These are phyloP conservation scores for Hypocryptadius cinnamomeus DNA, from an alignment of 2,113 vertebrate species.

Conservation along the genomic window DNA sequence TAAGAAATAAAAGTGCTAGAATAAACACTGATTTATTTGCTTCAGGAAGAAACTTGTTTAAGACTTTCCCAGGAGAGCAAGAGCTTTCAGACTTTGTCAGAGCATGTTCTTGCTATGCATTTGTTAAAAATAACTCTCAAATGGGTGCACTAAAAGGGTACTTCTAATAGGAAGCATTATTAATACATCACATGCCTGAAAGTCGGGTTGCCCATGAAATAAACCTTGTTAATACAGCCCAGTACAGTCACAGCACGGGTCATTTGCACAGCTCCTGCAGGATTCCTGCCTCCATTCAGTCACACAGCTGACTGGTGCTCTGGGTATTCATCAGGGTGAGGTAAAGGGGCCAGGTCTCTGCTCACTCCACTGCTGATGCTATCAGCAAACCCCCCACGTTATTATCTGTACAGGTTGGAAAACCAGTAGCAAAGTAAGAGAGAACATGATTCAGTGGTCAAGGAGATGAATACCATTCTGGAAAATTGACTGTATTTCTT, in stretches of 20 bases:
- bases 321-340: not conserved
- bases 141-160: not conserved
- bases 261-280: not conserved
- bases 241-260: not conserved
- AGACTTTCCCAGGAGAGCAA: not conserved
- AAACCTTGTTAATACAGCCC: not conserved
- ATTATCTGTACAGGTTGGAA: not conserved
- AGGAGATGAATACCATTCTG: not conserved
- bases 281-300: not conserved
- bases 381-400: not conserved
- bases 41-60: constrained; percentile 19
- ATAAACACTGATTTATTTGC: constrained; percentile 11
- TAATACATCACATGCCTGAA: not conserved
- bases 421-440: not conserved
- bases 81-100: not conserved
- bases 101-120: not conserved
- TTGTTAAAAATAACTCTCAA: constrained; percentile 14
- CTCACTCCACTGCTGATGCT: not conserved
- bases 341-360: not conserved
- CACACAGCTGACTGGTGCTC: not conserved
- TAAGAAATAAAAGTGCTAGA: constrained; percentile 14
- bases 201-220: not conserved
- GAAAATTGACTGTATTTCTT: not conserved
- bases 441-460: not conserved
- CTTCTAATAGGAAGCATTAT: not conserved